Conservation (phyloP, 1,140 invertebrate genomes). For the Eubasilissa regina region DNA sequence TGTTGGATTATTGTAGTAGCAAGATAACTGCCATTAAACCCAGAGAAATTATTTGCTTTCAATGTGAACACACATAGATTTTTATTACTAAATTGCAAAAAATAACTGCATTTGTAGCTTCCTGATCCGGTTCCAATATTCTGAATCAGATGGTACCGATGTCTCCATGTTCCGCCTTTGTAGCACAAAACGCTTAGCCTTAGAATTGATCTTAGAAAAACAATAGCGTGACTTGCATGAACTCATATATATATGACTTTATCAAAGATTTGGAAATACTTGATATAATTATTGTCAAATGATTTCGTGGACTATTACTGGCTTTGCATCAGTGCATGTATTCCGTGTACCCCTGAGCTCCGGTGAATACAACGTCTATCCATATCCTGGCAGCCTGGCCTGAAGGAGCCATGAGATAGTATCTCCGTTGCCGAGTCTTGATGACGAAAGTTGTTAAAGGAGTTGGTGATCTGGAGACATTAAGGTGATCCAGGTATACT, state of each 20-base stretch:
- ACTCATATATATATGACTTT: neutral
- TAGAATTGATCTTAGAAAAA: neutral
- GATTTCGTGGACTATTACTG: neutral
- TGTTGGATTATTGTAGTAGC: no score
- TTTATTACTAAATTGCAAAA: no score
- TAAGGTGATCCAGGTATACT: constrained; percentile 96
- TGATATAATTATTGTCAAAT: neutral
- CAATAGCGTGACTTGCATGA: neutral
- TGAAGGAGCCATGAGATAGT: constrained; percentile 93
- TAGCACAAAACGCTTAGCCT: neutral
- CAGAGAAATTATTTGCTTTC: no score
- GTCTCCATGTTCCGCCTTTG: neutral
- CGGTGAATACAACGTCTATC: constrained; percentile 91
- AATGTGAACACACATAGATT: no score
- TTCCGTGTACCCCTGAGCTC: constrained; percentile 70
- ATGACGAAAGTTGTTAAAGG: constrained; percentile 95
- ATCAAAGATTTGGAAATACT: neutral
- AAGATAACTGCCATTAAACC: no score
- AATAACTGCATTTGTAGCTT: no score
- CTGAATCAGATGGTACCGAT: no score
- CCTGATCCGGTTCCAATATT: no score
- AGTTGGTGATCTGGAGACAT: constrained; percentile 92
- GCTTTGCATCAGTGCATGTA: constrained; percentile 63
- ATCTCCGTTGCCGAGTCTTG: constrained; percentile 92
- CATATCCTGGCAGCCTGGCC: constrained; percentile 96